Conservation (phyloP, 1,140 invertebrate species). For the Zaprionus davidi region DNA sequence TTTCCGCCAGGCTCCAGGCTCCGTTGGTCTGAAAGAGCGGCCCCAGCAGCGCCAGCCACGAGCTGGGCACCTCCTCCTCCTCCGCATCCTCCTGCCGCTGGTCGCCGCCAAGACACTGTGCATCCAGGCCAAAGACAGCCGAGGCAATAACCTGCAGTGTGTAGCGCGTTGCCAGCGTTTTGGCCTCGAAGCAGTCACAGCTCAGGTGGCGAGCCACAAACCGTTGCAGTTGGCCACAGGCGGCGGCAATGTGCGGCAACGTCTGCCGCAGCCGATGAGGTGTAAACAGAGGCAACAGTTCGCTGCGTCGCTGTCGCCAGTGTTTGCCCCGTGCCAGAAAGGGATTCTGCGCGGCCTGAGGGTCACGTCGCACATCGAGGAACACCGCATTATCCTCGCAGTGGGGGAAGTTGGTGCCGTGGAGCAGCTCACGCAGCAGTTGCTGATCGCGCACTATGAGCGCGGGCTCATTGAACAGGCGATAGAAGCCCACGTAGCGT, state of each 20-base stretch:
- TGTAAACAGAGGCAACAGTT: slow-evolving; percentile 62
- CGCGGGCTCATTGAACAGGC: slow-evolving; percentile 66
- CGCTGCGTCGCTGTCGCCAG: slow-evolving; percentile 52
- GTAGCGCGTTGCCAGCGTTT: slow-evolving; percentile 51
- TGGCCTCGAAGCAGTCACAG: slow-evolving; percentile 39
- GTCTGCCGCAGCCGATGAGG: slow-evolving; percentile 50
- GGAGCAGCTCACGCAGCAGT: slow-evolving; percentile 45
- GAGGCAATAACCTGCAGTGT: slow-evolving; percentile 69
- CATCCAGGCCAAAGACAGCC: slow-evolving; percentile 57
- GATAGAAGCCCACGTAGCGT: slow-evolving; percentile 64
- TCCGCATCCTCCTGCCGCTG: background rate
- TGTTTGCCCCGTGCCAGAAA: slow-evolving; percentile 56
- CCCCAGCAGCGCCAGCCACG: slow-evolving; percentile 44
- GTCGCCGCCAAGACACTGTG: slow-evolving; percentile 25
- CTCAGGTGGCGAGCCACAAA: slow-evolving; percentile 7
- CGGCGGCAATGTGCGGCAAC: slow-evolving; percentile 41
- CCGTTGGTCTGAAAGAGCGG: slow-evolving; percentile 56
- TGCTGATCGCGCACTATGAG: slow-evolving; percentile 53
- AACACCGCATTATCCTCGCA: slow-evolving; percentile 60
- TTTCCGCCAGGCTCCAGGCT: slow-evolving; percentile 55
- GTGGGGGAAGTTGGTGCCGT: slow-evolving; percentile 37
- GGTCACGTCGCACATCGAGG: slow-evolving; percentile 42
- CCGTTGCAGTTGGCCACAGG: slow-evolving; percentile 36
- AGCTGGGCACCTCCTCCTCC: background rate
- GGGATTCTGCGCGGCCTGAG: slow-evolving; percentile 55